These are phyloP conservation scores for Heterodera filipjevi DNA, from an alignment of 2,888 invertebrate genomes.

Conservation along the genomic window DNA sequence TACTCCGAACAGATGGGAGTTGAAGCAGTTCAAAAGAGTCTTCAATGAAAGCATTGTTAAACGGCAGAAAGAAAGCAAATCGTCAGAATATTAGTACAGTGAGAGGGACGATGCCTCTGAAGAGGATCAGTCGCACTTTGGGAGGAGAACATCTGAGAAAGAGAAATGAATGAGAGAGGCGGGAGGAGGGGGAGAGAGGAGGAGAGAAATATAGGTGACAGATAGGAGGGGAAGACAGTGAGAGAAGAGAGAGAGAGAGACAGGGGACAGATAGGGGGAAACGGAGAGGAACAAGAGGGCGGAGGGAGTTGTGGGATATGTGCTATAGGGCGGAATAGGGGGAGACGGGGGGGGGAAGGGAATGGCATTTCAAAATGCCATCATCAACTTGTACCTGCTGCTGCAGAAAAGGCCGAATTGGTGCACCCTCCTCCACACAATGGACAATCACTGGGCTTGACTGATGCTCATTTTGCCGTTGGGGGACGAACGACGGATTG, in stretches of 20 bases:
- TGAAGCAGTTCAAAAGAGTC: slow-evolving; percentile 10
- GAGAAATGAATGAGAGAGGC: neutral
- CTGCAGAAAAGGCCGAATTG: neutral
- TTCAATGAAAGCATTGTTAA: slow-evolving; percentile 3
- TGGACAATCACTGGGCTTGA: neutral
- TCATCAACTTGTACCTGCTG: neutral
- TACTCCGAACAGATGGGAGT: neutral
- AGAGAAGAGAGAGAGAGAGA: no score
- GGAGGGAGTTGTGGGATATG: no score
- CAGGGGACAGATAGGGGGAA: no score
- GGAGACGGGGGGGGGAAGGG: no score
- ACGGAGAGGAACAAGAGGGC: no score
- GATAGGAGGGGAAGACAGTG: no score
- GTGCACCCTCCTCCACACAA: neutral
- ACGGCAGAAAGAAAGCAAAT: neutral
- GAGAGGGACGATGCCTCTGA: neutral
- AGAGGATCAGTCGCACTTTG: neutral
- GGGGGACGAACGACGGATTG: neutral
- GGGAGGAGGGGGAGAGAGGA: no score
- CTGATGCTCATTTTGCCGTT: neutral
- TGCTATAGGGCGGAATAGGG: no score
- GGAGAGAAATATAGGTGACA: no score
- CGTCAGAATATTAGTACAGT: neutral
- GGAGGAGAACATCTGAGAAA: neutral
- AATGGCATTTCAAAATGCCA: neutral